Percentiles rank a stretch among this genome's conserved stretches.
phyloP scores from a whole-genome alignment of 2,888 invertebrate species.

The Odontocerum albicorne region DNA sequence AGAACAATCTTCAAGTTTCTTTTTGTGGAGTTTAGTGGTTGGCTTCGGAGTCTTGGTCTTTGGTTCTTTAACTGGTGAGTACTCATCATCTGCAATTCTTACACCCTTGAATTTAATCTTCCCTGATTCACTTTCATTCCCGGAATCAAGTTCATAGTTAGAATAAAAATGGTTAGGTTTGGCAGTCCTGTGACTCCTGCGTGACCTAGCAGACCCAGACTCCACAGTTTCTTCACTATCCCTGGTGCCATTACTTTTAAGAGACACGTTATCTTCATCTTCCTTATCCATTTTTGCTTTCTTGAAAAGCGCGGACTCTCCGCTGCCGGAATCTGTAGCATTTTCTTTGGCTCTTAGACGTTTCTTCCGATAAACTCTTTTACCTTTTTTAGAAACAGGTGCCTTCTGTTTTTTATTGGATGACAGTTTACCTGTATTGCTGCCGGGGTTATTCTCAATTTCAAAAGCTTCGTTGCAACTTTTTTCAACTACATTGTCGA shows the following conservation, averaged over 20 bases:
- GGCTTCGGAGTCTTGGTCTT: background rate
- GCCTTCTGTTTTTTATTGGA: no score
- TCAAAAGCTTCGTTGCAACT: no score
- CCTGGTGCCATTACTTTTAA: constrained; percentile 1
- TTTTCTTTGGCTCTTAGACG: constrained; percentile 2
- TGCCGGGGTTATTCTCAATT: no score
- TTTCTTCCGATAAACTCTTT: constrained; percentile 7
- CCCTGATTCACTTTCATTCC: constrained; percentile 21
- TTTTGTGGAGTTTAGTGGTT: constrained; percentile 1
- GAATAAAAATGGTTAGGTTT: constrained; percentile 21
- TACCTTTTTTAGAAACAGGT: no score
- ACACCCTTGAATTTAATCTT: background rate
- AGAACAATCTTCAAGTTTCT: background rate
- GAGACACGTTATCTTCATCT: background rate
- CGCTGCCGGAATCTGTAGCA: background rate
- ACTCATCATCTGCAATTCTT: constrained; percentile 15
- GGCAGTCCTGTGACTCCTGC: constrained; percentile 17
- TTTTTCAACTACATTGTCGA: no score
- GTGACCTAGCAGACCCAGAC: background rate
- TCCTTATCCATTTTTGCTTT: constrained; percentile 1
- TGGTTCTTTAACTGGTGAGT: constrained; percentile 23
- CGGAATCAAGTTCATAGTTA: constrained; percentile 22
- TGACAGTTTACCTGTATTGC: no score
- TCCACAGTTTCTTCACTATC: constrained; percentile 7
- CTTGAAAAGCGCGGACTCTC: background rate